Evolutionary conservation across 1,140 invertebrate species (phyloP), one percentile per base, ranked within the genome.

Genomic region (Marisa cornuarietis): DNA sequence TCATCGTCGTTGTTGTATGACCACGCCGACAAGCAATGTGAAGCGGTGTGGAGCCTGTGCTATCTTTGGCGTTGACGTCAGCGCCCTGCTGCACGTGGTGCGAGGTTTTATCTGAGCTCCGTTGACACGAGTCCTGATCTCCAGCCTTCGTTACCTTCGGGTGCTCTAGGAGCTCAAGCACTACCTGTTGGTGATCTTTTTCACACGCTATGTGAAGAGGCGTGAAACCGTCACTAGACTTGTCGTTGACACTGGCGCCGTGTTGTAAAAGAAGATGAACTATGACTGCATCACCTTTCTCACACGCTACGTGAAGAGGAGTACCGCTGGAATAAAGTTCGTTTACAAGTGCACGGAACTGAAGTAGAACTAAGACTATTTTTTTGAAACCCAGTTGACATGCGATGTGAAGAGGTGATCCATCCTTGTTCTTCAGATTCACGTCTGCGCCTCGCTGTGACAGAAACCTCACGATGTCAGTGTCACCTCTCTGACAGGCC

Each of bases 391-490:
- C 22, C 61, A 63, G 13, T 63, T 14, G 13, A 14, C 13, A 14
- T 63, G 61, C 22, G 13, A 63, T 63, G 13, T 14, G 22, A 63
- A 63, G 13, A 13, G 13, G 79, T n/a, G 71, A 22, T 0, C 77
- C 76, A 22, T 78, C 63, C 0, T 68, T 62, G n/a, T 78, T 71
- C 22, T n/a, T 61, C 13, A 71, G 68, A 76, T 83, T 82, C 42
- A 86, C 83, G 54, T 87, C 96, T 58, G 98, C 90, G 5, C 96
- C 94, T 85, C 96, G 92, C 86, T 96, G 95, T 5, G 98, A 92
- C 54, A 98, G 92, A 84, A 96, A 94, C 66, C 95, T 93, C 0
- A 98, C 96, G n/a, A 97, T 96, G 83, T 96, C 95, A 3, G 91
- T 91, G 83, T 91, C 92, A 85, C 96, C 96, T 90, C 96, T 95